These are phyloP conservation scores for Noctua fimbriata DNA, from an alignment of 2,888 invertebrate genomes.

Conservation along the genomic window DNA sequence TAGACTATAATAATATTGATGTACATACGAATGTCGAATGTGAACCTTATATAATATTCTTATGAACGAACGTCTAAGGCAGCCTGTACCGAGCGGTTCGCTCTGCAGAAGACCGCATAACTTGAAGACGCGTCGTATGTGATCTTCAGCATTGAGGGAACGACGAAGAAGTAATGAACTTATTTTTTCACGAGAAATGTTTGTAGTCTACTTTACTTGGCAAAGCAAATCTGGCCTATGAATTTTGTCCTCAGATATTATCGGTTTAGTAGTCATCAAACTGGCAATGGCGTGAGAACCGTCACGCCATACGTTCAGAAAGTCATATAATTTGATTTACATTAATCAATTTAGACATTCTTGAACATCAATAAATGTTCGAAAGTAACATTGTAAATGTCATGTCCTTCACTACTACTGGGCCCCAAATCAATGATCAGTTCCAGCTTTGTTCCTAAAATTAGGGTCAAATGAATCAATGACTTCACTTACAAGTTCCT, in stretches of 20 bases:
- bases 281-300: neutral
- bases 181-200: neutral
- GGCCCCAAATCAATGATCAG: constrained; percentile 43
- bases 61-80: neutral
- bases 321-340: constrained; percentile 7
- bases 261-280: neutral
- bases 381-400: constrained; percentile 17
- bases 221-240: neutral
- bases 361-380: neutral
- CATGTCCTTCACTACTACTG: constrained; percentile 32
- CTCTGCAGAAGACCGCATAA: neutral
- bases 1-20: neutral
- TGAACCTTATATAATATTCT: neutral
- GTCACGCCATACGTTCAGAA: neutral
- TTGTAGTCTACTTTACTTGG: neutral
- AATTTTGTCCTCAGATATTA: neutral
- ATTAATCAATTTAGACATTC: constrained; percentile 1
- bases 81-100: neutral
- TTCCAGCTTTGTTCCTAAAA: constrained; percentile 42
- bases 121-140: neutral
- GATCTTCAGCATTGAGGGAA: neutral
- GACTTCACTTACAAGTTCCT: constrained; percentile 42
- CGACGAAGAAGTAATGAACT: neutral
- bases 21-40: neutral
- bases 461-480: constrained; percentile 63